Evolutionary conservation across 2,888 invertebrate genomes (phyloP).

Genomic region (Parnassius glacialis): DNA sequence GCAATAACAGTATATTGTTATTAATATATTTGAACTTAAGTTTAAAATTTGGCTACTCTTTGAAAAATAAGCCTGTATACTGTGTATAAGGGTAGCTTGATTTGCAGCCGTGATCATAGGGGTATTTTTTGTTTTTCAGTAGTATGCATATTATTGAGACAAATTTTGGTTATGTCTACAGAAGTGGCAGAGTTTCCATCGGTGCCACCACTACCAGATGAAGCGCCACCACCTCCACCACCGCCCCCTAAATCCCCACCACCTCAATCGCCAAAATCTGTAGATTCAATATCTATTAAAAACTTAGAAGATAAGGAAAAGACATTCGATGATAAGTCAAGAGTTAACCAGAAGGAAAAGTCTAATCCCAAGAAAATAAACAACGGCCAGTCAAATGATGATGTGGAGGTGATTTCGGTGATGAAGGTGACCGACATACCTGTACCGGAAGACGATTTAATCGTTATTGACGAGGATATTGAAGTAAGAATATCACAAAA

Average conservation of each 20-base stretch:
- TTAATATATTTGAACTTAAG: too few relatives aligned
- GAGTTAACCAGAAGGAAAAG: slow-evolving; percentile 6
- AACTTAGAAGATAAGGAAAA: background rate
- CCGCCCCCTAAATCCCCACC: slow-evolving; percentile 38
- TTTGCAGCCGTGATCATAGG: background rate
- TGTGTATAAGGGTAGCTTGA: background rate
- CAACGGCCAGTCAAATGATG: slow-evolving; percentile 34
- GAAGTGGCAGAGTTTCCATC: slow-evolving; percentile 63
- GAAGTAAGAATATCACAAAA: slow-evolving; percentile 32
- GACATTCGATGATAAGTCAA: slow-evolving; percentile 5
- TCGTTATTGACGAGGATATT: slow-evolving; percentile 55
- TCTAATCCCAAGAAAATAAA: slow-evolving; percentile 14
- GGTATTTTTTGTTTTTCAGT: background rate
- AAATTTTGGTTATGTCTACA: slow-evolving; percentile 32
- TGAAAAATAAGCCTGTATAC: too few relatives aligned
- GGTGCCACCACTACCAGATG: slow-evolving; percentile 70
- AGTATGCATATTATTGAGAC: background rate
- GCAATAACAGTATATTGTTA: too few relatives aligned
- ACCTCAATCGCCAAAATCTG: background rate
- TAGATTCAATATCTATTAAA: background rate
- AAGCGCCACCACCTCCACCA: slow-evolving; percentile 58
- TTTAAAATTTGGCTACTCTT: too few relatives aligned
- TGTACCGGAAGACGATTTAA: slow-evolving; percentile 46
- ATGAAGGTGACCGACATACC: slow-evolving; percentile 57
- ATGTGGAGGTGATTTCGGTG: slow-evolving; percentile 49